A percentile compares a stretch with the other conserved stretches of the same genome.
Conservation (phyloP, 2,113 vertebrate species). For the Podilymbus podiceps region DNA sequence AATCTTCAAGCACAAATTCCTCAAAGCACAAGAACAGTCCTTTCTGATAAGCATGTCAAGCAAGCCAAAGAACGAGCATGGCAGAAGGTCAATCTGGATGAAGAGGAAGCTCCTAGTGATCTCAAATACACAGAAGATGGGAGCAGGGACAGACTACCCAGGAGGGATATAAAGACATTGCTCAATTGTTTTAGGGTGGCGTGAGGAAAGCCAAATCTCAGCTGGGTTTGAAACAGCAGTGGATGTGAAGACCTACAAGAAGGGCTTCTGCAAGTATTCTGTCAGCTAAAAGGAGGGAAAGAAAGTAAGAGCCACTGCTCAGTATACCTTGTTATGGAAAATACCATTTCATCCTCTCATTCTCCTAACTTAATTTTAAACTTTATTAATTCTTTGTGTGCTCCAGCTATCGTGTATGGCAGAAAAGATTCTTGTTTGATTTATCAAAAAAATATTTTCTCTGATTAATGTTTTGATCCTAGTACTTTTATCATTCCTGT, state of each 20-base stretch:
- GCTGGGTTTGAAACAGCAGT: neutral
- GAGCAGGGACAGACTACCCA: neutral
- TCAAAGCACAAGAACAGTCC: neutral
- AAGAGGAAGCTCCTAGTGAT: neutral
- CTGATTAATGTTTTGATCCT: constrained; percentile 6
- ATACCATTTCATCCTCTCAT: neutral
- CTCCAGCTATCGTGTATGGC: neutral
- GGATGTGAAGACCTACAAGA: neutral
- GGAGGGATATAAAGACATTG: neutral
- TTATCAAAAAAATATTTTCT: constrained; percentile 6
- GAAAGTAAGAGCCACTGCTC: neutral
- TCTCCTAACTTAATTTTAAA: neutral
- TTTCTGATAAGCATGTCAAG: neutral
- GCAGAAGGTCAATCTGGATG: neutral
- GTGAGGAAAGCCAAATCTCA: neutral
- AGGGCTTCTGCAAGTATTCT: neutral
- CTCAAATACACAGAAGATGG: neutral
- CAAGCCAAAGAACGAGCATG: neutral
- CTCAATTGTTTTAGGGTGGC: neutral
- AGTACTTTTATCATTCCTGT: neutral
- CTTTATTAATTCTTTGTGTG: neutral
- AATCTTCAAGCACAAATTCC: neutral
- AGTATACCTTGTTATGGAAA: neutral
- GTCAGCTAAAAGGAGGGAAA: neutral
- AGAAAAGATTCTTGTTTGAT: constrained; percentile 18